phyloP scores from a whole-genome alignment of 92 coral and sea anemone genomes.

The Epizoanthus illoricatus region DNA sequence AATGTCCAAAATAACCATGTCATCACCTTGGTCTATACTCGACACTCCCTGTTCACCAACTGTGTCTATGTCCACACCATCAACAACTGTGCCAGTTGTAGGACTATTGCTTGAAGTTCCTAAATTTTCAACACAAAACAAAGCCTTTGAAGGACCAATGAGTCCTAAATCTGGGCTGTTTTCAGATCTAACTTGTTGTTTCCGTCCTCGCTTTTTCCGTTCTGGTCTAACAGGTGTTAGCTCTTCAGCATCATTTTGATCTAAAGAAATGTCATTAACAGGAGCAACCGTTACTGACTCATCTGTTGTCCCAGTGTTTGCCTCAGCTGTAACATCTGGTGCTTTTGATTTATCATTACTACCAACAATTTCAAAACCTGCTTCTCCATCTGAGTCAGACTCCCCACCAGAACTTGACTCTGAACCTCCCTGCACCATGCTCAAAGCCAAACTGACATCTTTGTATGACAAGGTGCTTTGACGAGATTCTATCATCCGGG shows the following conservation, averaged over 20 bases:
- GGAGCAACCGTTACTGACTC: not conserved
- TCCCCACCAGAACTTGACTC: constrained; percentile 74
- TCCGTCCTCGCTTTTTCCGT: constrained; percentile 27
- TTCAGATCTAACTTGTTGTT: not conserved
- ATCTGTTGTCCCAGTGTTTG: not conserved
- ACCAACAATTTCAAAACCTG: constrained; percentile 50
- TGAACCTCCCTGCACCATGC: constrained; percentile 74
- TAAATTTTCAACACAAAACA: constrained; percentile 37
- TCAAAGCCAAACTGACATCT: constrained; percentile 59
- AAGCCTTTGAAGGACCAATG: constrained; percentile 5
- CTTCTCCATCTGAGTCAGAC: constrained; percentile 70
- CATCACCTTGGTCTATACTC: constrained; percentile 79
- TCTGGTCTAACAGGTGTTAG: constrained; percentile 28
- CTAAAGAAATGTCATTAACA: not conserved
- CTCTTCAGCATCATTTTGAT: constrained; percentile 18
- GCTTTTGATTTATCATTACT: constrained; percentile 38
- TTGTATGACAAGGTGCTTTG: constrained; percentile 59
- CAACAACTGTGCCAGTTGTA: constrained; percentile 61
- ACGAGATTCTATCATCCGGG: constrained; percentile 46
- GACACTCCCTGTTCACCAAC: constrained; percentile 65
- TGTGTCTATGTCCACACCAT: constrained; percentile 73
- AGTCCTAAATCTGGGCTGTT: constrained; percentile 4
- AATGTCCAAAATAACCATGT: constrained; percentile 73
- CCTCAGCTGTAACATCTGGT: not conserved
- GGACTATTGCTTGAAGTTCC: constrained; percentile 21